Base-by-base conservation (phyloP, 2,113 vertebrate genomes). In the Gavia stellata region DNA sequence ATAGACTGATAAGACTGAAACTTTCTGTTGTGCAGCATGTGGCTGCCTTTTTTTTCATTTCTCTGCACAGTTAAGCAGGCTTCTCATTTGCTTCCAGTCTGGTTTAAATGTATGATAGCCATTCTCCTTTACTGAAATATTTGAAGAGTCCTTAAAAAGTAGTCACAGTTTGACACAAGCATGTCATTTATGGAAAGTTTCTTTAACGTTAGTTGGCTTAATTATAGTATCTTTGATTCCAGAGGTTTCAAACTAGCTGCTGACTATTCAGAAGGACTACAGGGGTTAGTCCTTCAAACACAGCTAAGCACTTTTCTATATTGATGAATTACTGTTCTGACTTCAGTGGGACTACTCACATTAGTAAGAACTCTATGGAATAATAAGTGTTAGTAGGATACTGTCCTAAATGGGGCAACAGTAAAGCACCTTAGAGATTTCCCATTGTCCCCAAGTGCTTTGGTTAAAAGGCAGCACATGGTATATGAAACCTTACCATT, bases 171-270 rank as follows among this genome's bases (percentile, higher is more conserved):
- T 81, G n/a, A 81, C 36, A 38, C 2, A 52, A 29, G 20, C 12
- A 55, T 63, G 42, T 63, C 18, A 90, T 89, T 88, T 47, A 47
- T 50, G 25, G 19, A 8, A 92, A 63, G 10, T 63, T 71, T 81
- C 62, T 84, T 93, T 71, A 77, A 77, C 14, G 34, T 77, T 86
- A 94, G 24, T 36, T 92, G 75, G 13, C 14, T 86, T 75, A 92
- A 47, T 86, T 26, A 56, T 56, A 50, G 2, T 59, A 49, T 34
- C 52, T 88, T 74, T 91, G 67, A 62, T 72, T 89, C 42, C 11
- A 62, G 50, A 78, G 17, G 14, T 78, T 89, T 89, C 73, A 78
- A 58, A 52, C 73, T 73, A 50, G 28, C 42, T 91, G 17, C 36
- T 96, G 53, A 49, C 11, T 89, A 29, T 82, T 92, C 42, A 40